phyloP scores from a whole-genome alignment of 1,140 invertebrate species.

The Polypedilum vanderplanki region DNA sequence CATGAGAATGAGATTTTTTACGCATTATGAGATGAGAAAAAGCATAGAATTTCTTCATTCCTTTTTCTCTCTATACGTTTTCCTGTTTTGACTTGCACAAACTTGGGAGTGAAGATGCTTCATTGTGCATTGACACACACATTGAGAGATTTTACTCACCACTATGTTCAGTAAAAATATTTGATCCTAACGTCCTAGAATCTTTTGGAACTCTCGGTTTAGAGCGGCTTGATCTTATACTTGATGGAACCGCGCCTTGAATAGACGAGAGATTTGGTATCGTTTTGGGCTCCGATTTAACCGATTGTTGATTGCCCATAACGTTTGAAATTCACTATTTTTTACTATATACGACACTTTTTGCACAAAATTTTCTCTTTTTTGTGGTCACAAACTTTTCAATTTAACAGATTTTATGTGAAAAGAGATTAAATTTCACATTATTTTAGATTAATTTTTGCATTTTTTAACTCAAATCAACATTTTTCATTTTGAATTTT shows the following conservation, averaged over 20 bases:
- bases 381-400: not conserved
- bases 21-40: not conserved
- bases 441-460: not conserved
- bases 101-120: too few relatives aligned
- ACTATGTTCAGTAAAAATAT: constrained; percentile 86
- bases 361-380: constrained; percentile 9
- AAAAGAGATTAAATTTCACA: not conserved
- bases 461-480: not conserved
- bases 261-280: constrained; percentile 4
- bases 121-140: not conserved
- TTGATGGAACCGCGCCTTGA: constrained; percentile 40
- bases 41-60: not conserved
- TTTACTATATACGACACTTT: not conserved
- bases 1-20: not conserved
- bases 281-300: constrained; percentile 5
- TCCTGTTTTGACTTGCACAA: too few relatives aligned
- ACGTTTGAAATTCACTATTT: not conserved
- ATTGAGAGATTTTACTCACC: constrained; percentile 49
- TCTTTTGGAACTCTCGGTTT: constrained; percentile 67
- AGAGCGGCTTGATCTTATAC: constrained; percentile 55
- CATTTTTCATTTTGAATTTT: not conserved
- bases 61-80: not conserved
- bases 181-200: constrained; percentile 68
- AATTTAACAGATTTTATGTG: too few relatives aligned
- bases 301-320: constrained; percentile 24